phyloP scores from a whole-genome alignment of 2,113 vertebrate species.

The Aramus guarauna region DNA sequence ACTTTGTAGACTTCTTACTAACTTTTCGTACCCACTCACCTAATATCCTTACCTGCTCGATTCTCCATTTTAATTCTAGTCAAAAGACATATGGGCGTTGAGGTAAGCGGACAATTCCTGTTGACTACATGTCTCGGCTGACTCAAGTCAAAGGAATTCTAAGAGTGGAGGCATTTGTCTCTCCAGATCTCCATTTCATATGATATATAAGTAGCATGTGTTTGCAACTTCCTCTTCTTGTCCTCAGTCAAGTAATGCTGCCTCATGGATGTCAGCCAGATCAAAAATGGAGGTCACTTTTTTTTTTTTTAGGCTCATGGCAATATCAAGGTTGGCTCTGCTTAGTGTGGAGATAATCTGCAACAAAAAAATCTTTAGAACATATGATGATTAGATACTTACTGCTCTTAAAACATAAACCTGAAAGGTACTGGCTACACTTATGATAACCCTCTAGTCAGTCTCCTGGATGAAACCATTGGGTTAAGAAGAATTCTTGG shows the following conservation, averaged over 20 bases:
- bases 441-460: neutral
- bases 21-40: neutral
- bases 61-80: neutral
- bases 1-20: neutral
- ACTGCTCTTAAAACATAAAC: neutral
- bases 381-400: neutral
- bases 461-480: neutral
- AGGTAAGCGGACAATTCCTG: neutral
- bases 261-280: neutral
- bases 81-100: neutral
- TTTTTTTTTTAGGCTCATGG: neutral
- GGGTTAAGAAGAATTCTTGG: neutral
- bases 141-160: slow-evolving; percentile 39
- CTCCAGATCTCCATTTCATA: slow-evolving; percentile 21
- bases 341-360: neutral
- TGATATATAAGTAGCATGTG: slow-evolving; percentile 27
- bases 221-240: slow-evolving; percentile 35
- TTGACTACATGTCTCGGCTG: slow-evolving; percentile 29
- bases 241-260: slow-evolving; percentile 8
- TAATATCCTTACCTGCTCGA: neutral
- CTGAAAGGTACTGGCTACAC: neutral
- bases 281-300: slow-evolving; percentile 13
- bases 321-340: neutral
- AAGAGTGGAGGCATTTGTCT: slow-evolving; percentile 43
- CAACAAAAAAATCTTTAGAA: neutral